phyloP scores from a whole-genome alignment of 2,797 vertebrate genomes.

The Gastrophryne carolinensis region DNA sequence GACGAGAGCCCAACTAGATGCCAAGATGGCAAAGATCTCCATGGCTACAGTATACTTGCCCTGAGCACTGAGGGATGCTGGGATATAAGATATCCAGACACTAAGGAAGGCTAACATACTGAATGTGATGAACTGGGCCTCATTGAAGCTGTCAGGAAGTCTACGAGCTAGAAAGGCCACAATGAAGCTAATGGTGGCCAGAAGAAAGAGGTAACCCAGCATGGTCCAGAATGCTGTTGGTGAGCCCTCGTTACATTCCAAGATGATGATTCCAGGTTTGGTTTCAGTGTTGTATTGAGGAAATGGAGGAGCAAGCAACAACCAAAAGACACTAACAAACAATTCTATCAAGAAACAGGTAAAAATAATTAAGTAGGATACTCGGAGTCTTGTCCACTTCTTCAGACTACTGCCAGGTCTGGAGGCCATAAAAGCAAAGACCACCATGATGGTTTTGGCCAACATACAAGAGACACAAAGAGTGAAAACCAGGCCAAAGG shows the following conservation, averaged over 20 bases:
- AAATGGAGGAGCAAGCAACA: background rate
- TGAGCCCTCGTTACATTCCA: constrained; percentile 31
- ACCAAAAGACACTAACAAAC: constrained; percentile 11
- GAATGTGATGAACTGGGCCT: constrained; percentile 46
- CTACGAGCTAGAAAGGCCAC: constrained; percentile 32
- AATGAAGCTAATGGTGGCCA: constrained; percentile 32
- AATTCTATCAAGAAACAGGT: constrained; percentile 14
- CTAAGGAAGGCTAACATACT: constrained; percentile 49
- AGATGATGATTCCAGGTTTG: background rate
- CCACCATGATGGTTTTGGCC: constrained; percentile 30
- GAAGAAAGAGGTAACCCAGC: constrained; percentile 15
- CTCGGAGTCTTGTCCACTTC: background rate
- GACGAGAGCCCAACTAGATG: constrained; percentile 29
- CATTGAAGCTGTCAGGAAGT: constrained; percentile 46
- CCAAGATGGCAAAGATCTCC: constrained; percentile 50
- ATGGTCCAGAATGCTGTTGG: constrained; percentile 17
- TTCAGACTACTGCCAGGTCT: constrained; percentile 6
- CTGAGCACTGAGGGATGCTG: constrained; percentile 34
- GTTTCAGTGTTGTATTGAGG: constrained; percentile 2
- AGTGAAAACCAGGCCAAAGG: constrained; percentile 28
- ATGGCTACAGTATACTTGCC: constrained; percentile 35
- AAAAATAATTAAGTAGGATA: background rate
- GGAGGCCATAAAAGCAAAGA: constrained; percentile 32
- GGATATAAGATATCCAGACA: constrained; percentile 49
- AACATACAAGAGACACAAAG: constrained; percentile 34